These are phyloP conservation scores for Callithrix jacchus DNA, from an alignment of 2,113 vertebrate species.

Conservation along the genomic window DNA sequence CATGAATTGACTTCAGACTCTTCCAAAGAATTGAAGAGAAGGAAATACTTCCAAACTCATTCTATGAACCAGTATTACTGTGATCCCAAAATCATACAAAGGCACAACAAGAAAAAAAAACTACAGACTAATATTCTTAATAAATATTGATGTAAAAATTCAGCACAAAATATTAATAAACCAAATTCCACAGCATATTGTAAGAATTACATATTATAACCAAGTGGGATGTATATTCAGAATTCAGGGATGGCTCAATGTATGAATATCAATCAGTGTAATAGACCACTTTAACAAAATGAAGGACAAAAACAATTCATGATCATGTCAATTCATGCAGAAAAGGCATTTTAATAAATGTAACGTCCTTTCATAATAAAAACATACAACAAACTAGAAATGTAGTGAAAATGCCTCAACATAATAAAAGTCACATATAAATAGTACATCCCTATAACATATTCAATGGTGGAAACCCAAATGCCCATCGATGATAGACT, in stretches of 20 bases:
- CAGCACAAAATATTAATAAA: neutral
- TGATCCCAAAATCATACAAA: neutral
- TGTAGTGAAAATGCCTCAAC: neutral
- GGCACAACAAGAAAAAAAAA: neutral
- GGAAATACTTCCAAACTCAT: neutral
- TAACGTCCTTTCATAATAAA: neutral
- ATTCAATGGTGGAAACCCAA: neutral
- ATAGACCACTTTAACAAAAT: neutral
- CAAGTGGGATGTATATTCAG: neutral
- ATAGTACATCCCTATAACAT: neutral
- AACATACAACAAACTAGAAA: neutral
- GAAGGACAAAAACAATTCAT: neutral
- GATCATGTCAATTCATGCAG: neutral
- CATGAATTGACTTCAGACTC: neutral
- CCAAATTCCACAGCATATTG: neutral
- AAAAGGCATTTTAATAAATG: neutral
- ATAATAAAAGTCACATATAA: neutral
- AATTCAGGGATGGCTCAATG: neutral
- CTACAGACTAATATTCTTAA: neutral
- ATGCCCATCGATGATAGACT: no score
- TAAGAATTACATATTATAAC: neutral
- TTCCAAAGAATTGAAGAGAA: neutral
- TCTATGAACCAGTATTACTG: neutral
- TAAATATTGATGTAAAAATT: neutral
- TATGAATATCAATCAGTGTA: neutral